Percentiles rank a stretch among this genome's conserved stretches.
These are phyloP conservation scores for Uromys caudimaculatus DNA, from an alignment of 2,797 vertebrate genomes.

Conservation along the genomic window DNA sequence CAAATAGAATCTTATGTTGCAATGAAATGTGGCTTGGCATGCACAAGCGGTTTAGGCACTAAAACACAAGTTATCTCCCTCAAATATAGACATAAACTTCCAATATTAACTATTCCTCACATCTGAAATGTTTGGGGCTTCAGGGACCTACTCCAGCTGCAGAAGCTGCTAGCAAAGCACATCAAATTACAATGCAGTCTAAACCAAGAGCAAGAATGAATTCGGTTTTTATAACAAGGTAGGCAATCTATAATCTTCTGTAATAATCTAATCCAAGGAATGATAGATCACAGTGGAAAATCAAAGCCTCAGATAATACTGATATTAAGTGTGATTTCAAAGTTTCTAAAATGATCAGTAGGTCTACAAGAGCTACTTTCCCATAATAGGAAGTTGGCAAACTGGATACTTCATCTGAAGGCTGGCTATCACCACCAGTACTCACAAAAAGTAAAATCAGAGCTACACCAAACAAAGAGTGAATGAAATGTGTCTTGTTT, in stretches of 20 bases:
- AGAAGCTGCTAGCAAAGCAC: background rate
- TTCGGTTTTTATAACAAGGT: background rate
- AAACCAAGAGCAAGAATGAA: background rate
- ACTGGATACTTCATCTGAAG: background rate
- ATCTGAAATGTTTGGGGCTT: background rate
- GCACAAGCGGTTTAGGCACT: background rate
- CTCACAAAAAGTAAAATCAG: background rate
- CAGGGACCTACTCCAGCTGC: background rate
- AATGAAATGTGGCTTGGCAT: background rate
- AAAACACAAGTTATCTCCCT: background rate
- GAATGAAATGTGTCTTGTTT: background rate
- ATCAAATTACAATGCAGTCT: background rate
- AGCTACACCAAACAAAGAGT: background rate
- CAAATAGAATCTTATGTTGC: background rate
- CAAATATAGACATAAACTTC: background rate
- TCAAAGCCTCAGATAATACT: background rate
- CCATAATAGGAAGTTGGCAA: background rate
- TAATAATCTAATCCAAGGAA: background rate
- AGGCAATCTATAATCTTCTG: background rate
- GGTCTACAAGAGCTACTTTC: background rate
- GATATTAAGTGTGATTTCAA: background rate
- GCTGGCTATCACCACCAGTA: background rate
- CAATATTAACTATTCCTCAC: background rate
- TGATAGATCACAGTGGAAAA: background rate
- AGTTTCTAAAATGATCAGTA: background rate